Evolutionary conservation across 2,888 invertebrate species (phyloP).

Genomic region (Hartigia nigra): DNA sequence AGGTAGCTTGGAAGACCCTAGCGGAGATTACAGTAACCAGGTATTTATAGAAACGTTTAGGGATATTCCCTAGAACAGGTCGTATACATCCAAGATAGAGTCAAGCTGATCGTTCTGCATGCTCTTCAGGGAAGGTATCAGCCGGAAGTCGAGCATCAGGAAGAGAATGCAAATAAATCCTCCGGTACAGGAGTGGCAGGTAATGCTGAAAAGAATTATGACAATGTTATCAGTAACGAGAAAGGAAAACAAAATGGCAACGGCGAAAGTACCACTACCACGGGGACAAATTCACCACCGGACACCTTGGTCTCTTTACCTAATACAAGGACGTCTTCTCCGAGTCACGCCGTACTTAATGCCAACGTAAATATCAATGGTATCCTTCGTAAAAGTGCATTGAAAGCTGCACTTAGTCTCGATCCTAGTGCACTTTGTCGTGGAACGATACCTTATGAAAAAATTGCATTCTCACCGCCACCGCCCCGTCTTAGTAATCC

Average conservation of each 20-base stretch:
- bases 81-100: too few relatives aligned
- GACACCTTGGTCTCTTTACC: conserved; percentile 54
- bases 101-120: not conserved
- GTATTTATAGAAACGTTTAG: not conserved
- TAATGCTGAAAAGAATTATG: not conserved
- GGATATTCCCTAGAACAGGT: not conserved
- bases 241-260: conserved; percentile 41
- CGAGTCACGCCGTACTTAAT: conserved; percentile 46
- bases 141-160: not conserved
- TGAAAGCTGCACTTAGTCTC: conserved; percentile 64
- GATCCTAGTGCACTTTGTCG: conserved; percentile 62
- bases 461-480: conserved; percentile 57
- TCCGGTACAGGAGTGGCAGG: not conserved
- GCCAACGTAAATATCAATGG: conserved; percentile 52
- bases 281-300: conserved; percentile 51
- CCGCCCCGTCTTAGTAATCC: conserved; percentile 52
- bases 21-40: not conserved
- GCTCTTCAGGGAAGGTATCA: not conserved
- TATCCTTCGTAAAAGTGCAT: conserved; percentile 56
- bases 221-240: not conserved
- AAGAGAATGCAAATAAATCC: not conserved
- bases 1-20: not conserved
- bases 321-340: conserved; percentile 57
- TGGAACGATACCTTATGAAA: conserved; percentile 58
- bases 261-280: conserved; percentile 51